Evolutionary conservation across 2,888 invertebrate species (phyloP).

Genomic region (Eupithecia pulchellata): DNA sequence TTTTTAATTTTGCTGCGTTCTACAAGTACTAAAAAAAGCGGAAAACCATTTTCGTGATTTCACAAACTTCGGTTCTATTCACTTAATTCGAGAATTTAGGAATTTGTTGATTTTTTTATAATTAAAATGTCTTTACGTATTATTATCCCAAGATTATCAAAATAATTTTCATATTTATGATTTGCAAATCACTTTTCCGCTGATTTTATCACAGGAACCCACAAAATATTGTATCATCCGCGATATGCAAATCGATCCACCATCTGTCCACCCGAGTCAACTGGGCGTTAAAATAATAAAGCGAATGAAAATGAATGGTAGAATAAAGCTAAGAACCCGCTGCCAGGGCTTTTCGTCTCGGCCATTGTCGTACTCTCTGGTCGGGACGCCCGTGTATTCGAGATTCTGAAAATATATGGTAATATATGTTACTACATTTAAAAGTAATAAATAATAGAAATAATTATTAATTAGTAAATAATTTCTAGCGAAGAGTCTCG

Average conservation of each 20-base stretch:
- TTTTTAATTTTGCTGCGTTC: neutral
- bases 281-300: neutral
- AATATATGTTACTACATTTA: neutral
- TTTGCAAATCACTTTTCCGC: neutral
- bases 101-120: too few species aligned
- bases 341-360: slow-evolving; percentile 74
- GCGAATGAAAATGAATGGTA: neutral
- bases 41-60: too few species aligned
- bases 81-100: too few species aligned
- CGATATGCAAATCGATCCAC: neutral
- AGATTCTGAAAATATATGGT: slow-evolving; percentile 44
- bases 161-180: neutral
- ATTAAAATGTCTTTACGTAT: too few species aligned
- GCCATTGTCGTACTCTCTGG: slow-evolving; percentile 56
- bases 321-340: slow-evolving; percentile 61
- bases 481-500: too few species aligned
- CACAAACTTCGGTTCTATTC: too few species aligned
- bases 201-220: neutral
- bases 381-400: slow-evolving; percentile 57
- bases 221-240: neutral
- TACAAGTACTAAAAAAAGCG: too few species aligned
- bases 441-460: too few species aligned
- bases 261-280: slow-evolving; percentile 2
- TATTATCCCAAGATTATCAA: too few species aligned
- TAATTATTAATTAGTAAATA: too few species aligned